Evolutionary conservation across 2,113 vertebrate species (phyloP).

Genomic region (Anguilla rostrata): DNA sequence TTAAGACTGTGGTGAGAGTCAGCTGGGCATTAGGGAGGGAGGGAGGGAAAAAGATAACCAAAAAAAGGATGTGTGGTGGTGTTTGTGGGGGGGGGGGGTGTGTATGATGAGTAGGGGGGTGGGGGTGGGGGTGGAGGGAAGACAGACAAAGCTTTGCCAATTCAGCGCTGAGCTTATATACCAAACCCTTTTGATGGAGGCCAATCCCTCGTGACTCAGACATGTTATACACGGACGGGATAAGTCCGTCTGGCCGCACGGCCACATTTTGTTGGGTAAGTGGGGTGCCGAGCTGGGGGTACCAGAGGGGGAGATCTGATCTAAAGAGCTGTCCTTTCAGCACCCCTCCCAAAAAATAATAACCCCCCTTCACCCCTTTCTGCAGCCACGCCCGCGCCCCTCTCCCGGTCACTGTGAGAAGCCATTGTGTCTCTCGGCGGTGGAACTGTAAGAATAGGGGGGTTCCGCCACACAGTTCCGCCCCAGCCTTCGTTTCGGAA

Average conservation of each 20-base stretch:
- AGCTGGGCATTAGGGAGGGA: constrained; percentile 37
- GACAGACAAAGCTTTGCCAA: constrained; percentile 50
- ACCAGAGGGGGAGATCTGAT: neutral
- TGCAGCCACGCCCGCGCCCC: neutral
- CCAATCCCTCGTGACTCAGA: constrained; percentile 33
- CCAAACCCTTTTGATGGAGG: constrained; percentile 51
- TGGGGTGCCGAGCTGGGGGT: neutral
- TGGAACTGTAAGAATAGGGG: neutral
- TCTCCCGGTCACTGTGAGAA: neutral
- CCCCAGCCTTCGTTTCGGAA: neutral
- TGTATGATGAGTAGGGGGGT: neutral
- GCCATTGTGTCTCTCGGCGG: neutral
- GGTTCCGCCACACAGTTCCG: neutral
- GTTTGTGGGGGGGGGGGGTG: neutral
- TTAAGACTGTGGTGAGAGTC: constrained; percentile 51
- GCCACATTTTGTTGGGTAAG: neutral
- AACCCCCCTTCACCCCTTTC: neutral
- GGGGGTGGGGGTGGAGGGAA: constrained; percentile 35
- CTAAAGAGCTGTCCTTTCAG: neutral
- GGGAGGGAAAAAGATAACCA: constrained; percentile 29
- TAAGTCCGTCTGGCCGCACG: neutral
- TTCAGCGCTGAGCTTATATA: constrained; percentile 50
- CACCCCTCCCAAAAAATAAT: neutral
- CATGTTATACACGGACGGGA: neutral
- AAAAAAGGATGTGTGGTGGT: constrained; percentile 37